Conservation (phyloP, 1,140 invertebrate genomes). For the Hylaeus anthracinus region DNA sequence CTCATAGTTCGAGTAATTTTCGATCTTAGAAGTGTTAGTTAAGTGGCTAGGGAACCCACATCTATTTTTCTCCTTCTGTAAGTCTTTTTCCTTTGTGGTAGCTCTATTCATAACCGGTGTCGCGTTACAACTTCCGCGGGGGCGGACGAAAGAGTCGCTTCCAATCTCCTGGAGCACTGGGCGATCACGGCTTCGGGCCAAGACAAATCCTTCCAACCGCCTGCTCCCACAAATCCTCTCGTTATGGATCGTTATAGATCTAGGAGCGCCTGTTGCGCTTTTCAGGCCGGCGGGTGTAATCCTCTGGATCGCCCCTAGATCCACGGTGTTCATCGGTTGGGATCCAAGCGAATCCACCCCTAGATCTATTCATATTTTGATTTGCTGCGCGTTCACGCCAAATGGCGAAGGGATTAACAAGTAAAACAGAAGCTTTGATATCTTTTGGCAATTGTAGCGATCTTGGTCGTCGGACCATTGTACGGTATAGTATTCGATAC, state of each 20-base stretch:
- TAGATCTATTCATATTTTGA: too few relatives aligned
- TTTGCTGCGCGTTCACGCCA: too few relatives aligned
- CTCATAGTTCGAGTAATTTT: too few relatives aligned
- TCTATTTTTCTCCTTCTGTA: neutral
- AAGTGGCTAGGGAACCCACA: too few relatives aligned
- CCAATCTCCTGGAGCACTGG: neutral
- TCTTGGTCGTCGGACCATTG: too few relatives aligned
- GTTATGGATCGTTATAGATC: neutral
- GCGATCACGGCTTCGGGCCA: neutral
- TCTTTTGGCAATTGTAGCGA: too few relatives aligned
- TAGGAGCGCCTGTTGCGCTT: neutral
- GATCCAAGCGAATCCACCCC: too few relatives aligned
- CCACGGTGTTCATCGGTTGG: neutral
- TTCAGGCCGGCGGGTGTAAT: neutral
- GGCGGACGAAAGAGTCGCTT: conserved; percentile 1
- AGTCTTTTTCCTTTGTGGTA: neutral
- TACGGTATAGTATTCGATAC: too few relatives aligned
- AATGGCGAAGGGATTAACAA: too few relatives aligned
- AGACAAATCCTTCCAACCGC: conserved; percentile 1
- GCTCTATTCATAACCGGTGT: conserved; percentile 40
- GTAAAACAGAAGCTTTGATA: too few relatives aligned
- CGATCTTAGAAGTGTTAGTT: too few relatives aligned
- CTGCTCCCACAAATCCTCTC: neutral
- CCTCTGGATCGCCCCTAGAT: neutral
- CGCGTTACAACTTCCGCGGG: conserved; percentile 43